Percentiles rank a stretch among this genome's conserved stretches.
Conservation (phyloP, 2,888 invertebrate genomes). For the Chloromyia formosa region DNA sequence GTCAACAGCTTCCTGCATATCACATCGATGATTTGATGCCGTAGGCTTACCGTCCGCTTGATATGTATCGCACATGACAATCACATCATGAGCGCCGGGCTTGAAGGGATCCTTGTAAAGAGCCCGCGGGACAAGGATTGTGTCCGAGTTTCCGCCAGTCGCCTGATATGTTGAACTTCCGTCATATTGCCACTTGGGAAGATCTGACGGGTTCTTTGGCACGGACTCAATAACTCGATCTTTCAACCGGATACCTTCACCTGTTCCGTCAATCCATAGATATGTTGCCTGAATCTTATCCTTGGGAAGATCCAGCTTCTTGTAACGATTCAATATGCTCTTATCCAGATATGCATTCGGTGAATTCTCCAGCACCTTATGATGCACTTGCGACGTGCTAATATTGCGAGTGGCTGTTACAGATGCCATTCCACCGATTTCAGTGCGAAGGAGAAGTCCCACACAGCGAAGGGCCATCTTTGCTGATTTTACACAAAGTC, state of each 20-base stretch:
- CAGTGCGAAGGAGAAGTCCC: constrained; percentile 59
- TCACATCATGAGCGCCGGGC: constrained; percentile 72
- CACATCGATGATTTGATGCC: constrained; percentile 66
- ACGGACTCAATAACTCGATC: constrained; percentile 74
- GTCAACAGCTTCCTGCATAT: constrained; percentile 66
- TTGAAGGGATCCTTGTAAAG: constrained; percentile 84
- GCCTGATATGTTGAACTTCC: constrained; percentile 78
- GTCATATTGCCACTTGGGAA: constrained; percentile 81
- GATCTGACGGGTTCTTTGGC: constrained; percentile 69
- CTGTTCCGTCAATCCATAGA: constrained; percentile 81
- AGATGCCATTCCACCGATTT: constrained; percentile 51
- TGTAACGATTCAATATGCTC: constrained; percentile 74
- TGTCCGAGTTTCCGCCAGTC: constrained; percentile 73
- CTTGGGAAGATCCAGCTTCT: constrained; percentile 71
- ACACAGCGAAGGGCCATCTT: constrained; percentile 61
- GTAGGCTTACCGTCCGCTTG: constrained; percentile 66
- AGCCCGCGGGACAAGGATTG: constrained; percentile 78
- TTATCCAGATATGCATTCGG: constrained; percentile 86
- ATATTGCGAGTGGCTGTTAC: constrained; percentile 47
- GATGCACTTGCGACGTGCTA: constrained; percentile 48
- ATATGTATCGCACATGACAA: constrained; percentile 83
- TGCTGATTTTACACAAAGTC: neutral
- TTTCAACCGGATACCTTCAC: constrained; percentile 74
- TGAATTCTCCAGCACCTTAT: constrained; percentile 65
- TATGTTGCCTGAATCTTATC: constrained; percentile 71